Base-by-base conservation (phyloP, 2,888 invertebrate species). In the Graphium colonna region DNA sequence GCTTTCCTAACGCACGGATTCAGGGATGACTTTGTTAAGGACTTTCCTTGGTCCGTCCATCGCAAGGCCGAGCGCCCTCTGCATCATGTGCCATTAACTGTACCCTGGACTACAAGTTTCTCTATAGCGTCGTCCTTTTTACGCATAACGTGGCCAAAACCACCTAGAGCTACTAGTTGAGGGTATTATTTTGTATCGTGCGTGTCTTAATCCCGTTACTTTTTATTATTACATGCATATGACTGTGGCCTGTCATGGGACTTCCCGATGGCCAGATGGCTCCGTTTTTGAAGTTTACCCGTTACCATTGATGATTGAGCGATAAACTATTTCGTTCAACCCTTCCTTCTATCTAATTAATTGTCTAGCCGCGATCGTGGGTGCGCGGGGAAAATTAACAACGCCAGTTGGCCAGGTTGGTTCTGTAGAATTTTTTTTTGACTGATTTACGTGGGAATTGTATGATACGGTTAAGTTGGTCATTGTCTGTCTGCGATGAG, bases 301-400 rank as follows among this genome's bases (percentile, higher is more conserved):
- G 44, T 53, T 49, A 49, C 54, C 44, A 49, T 49, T 49, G 33
- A 49, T 49, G 54, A 54, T 54, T 45, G 40, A 54, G 49, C 39
- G 49, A 54, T 54, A 54, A 54, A 49, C 48, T 50, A 54, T 49
- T 49, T 3, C 40, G 13, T 9, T 10, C 54, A 54, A 54, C 54
- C 54, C 54, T 54, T 54, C 26, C 36, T 54, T 49, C 48, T 18
- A 49, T 54, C 48, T 54, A 54, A 54, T 54, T 54, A 54, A 54
- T 54, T 54, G 49, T 49, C 54, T 49, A 45, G 48, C 28, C 39
- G 39, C 39, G 16, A 36, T 7, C 33, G 21, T 16, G 13, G 13
- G 18, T 33, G 10, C 18, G 16, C 15, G 15, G 9, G 10, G 9
- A 12, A 12, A 36, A 36, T 36, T 36, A 36, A 1, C 1, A 5